Base-by-base conservation (phyloP, 2,797 vertebrate species). In the Echeneis naucrates region DNA sequence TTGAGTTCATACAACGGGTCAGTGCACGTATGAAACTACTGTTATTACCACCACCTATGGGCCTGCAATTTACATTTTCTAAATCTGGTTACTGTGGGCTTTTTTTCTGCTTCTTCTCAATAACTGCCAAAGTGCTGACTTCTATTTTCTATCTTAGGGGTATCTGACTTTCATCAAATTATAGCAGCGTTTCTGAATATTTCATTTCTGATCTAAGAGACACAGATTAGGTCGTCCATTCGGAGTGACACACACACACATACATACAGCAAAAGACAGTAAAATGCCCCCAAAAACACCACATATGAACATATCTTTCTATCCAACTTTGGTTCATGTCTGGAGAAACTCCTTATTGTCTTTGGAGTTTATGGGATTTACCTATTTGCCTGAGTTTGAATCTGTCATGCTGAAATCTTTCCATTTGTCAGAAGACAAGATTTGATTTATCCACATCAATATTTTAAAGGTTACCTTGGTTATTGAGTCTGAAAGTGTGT, bases 151-250 rank as follows among this genome's bases (percentile, higher is more conserved):
- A 93, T 96, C 95, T 94, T 51, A 89, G 91, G 89, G 94, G 93
- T 95, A 95, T 97, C 94, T 95, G 94, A 94, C 93, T 95, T 96
- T 96, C 95, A 96, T 97, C 95, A 96, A 95, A 97, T 98, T 97
- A 96, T 93, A 95, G 93, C 94, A 90, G 92, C 92, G 37, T 95
- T 95, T 95, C 93, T 94, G 94, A 96, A 95, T 96, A 95, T 97
- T 96, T 96, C 88, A 95, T 95, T 96, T 96, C 94, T 95, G 94
- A 96, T 97, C 93, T 95, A 94, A 94, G 93, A 78, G 50, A 19
- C 56, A 45, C 42, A 68, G 45, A 75, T 59, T 27, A 65, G 48
- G 54, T 52, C 0, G 16, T 68, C 71, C 33, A 24, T 65, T 63
- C 32, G 35, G 24, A 50, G 33, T 52, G 27, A 65, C 60, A 54